Evolutionary conservation across 2,888 invertebrate genomes (phyloP).

Genomic region (Onthophagus sagittarius): DNA sequence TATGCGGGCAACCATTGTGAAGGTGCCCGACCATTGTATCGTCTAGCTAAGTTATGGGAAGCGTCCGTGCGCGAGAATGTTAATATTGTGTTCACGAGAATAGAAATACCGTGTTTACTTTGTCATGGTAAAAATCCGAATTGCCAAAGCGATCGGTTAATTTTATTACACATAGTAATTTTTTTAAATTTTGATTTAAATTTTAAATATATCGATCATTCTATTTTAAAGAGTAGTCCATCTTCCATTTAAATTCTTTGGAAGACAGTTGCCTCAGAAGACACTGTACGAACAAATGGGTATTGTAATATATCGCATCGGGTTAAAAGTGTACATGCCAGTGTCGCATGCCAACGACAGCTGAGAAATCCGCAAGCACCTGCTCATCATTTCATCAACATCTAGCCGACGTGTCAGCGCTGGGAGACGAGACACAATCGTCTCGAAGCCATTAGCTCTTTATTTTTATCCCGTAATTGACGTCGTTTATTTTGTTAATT

Average conservation of each 20-base stretch:
- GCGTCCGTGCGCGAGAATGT: slow-evolving; percentile 33
- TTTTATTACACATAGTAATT: slow-evolving; percentile 27
- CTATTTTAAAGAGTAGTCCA: neutral
- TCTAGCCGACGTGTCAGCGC: slow-evolving; percentile 23
- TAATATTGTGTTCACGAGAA: slow-evolving; percentile 33
- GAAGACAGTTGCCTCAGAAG: slow-evolving; percentile 16
- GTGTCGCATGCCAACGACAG: slow-evolving; percentile 32
- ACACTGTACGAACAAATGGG: slow-evolving; percentile 30
- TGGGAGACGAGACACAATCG: slow-evolving; percentile 27
- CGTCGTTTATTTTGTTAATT: neutral
- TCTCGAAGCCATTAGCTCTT: slow-evolving; percentile 20
- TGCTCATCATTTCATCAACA: slow-evolving; percentile 37
- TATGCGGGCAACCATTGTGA: slow-evolving; percentile 35
- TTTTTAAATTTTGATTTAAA: neutral
- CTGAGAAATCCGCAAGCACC: slow-evolving; percentile 33
- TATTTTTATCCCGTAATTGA: neutral
- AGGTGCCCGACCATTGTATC: slow-evolving; percentile 36
- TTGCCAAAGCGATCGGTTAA: slow-evolving; percentile 33
- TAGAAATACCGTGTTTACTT: slow-evolving; percentile 29
- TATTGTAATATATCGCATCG: slow-evolving; percentile 31
- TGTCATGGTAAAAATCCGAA: slow-evolving; percentile 33
- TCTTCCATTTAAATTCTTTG: slow-evolving; percentile 9
- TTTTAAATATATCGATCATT: neutral
- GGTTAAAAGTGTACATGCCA: slow-evolving; percentile 30
- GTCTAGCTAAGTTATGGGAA: slow-evolving; percentile 35